Base-by-base conservation (phyloP, 2,797 vertebrate genomes). In the Falco biarmicus region DNA sequence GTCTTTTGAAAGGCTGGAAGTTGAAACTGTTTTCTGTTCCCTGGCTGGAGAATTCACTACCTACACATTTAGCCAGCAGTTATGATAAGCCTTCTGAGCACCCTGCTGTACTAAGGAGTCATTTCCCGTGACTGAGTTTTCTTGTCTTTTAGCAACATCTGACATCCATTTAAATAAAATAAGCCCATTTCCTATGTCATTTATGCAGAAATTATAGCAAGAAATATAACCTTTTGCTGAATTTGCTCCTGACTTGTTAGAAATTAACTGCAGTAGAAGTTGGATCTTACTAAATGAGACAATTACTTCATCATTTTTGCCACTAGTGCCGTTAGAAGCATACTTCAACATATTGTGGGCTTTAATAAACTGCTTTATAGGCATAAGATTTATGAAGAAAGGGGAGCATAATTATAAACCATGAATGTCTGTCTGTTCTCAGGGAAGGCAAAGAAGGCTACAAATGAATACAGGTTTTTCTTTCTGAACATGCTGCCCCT, bases 161-260 rank as follows among this genome's bases (percentile, higher is more conserved):
- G 97, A 97, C 87, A 97, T 73, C 74, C 84, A 94, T 97, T 96
- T 95, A 78, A 75, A 92, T 82, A 89, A 85, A 94, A 96, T 80
- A 96, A 96, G 64, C 63, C 84, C 81, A 84, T 94, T 94, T 91
- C 65, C 53, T 75, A 47, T 54, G 25, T 75, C 24, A 81, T 85
- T 93, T 90, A 81, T 86, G 32, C 32, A 96, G 78, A 93, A 94
- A 93, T 82, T 95, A 65, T 75, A 93, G 61, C 79, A 94, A 95
- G 90, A 97, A 97, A 91, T 90, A 95, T 9, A 96, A 70, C 32
- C n/a, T 97, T 94, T 92, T 90, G 65, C 80, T 96, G 87, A 93
- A 92, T 97, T 94, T 97, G 41, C 84, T 95, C 50, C 80, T 95
- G 90, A 93, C 64, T 95, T 73, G 56, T 77, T 91, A 90, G 95